These are phyloP conservation scores for Sebastes diploproa DNA, from an alignment of 2,797 vertebrate species.

Conservation along the genomic window DNA sequence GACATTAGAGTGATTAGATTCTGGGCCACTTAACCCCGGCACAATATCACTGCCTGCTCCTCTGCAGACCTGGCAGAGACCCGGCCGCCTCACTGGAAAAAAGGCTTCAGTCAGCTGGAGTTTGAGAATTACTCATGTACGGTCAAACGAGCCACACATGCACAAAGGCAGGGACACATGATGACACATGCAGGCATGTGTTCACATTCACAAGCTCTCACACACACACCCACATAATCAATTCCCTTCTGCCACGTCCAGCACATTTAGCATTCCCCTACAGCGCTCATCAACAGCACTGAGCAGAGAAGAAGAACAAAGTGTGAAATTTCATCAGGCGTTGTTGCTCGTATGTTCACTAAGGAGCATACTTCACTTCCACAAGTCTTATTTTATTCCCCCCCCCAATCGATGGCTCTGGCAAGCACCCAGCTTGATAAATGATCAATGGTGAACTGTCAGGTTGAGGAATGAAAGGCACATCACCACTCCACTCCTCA, in stretches of 20 bases:
- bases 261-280: background rate
- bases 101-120: conserved; percentile 27
- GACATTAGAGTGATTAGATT: conserved; percentile 83
- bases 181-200: conserved; percentile 15
- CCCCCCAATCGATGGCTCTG: conserved; percentile 58
- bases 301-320: background rate
- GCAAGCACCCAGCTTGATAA: conserved; percentile 58
- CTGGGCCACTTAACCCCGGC: conserved; percentile 69
- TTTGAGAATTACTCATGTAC: conserved; percentile 20
- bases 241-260: background rate
- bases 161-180: conserved; percentile 6
- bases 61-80: conserved; percentile 65
- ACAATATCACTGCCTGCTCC: conserved; percentile 63
- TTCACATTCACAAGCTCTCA: conserved; percentile 9
- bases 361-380: conserved; percentile 27
- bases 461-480: conserved; percentile 70
- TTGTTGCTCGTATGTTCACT: background rate
- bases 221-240: background rate
- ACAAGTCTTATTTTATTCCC: conserved; percentile 38
- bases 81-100: background rate
- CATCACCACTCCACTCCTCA: conserved; percentile 31
- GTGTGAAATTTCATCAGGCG: conserved; percentile 25
- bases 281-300: conserved; percentile 1
- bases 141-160: background rate
- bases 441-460: conserved; percentile 75